A percentile compares a stretch with the other conserved stretches of the same genome.
These are phyloP conservation scores for Pseudotriccus pelzelni DNA, from an alignment of 2,797 vertebrate genomes.

Conservation along the genomic window DNA sequence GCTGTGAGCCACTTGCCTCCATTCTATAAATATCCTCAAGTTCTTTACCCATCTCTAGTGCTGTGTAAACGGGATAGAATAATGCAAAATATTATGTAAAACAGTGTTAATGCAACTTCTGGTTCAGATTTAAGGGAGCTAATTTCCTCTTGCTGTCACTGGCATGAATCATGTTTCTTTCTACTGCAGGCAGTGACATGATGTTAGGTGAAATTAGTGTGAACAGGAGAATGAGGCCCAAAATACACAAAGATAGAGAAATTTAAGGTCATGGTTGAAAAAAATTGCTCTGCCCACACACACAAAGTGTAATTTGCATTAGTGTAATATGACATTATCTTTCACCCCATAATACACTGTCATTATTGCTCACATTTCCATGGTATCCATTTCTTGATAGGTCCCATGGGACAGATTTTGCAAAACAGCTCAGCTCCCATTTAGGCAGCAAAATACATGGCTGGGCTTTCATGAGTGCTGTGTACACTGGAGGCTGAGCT, in stretches of 20 bases:
- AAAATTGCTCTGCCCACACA: slow-evolving; percentile 45
- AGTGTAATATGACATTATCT: slow-evolving; percentile 52
- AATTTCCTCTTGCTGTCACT: slow-evolving; percentile 50
- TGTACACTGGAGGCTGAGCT: slow-evolving; percentile 25
- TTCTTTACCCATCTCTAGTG: neutral
- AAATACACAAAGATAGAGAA: slow-evolving; percentile 26
- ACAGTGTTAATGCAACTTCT: slow-evolving; percentile 42
- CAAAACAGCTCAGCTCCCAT: slow-evolving; percentile 53
- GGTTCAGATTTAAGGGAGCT: slow-evolving; percentile 23
- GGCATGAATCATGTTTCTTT: slow-evolving; percentile 43
- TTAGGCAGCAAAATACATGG: slow-evolving; percentile 28
- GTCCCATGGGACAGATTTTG: slow-evolving; percentile 41
- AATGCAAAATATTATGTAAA: slow-evolving; percentile 59
- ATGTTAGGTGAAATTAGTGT: neutral
- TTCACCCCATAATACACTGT: slow-evolving; percentile 44
- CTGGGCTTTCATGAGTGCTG: neutral
- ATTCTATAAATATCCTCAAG: neutral
- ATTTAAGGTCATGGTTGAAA: slow-evolving; percentile 49
- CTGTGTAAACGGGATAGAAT: slow-evolving; percentile 37
- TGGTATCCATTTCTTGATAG: slow-evolving; percentile 49
- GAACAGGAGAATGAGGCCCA: neutral
- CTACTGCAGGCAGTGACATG: slow-evolving; percentile 10
- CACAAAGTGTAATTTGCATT: slow-evolving; percentile 28
- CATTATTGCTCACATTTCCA: slow-evolving; percentile 65
- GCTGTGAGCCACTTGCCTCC: neutral